phyloP scores from a whole-genome alignment of 2,113 vertebrate species.

The Chrysemys picta region DNA sequence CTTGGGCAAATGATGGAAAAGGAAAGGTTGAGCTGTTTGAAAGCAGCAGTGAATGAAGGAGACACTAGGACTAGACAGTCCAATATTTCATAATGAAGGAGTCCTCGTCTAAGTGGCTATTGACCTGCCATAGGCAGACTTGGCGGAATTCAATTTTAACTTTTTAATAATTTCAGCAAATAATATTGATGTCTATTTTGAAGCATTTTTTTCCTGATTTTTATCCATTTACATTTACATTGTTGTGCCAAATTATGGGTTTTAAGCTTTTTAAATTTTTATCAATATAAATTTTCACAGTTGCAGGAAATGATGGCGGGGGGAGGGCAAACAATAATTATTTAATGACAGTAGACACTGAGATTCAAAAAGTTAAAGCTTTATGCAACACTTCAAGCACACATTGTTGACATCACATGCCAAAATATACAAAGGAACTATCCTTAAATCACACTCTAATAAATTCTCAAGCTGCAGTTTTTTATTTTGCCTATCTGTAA shows the following conservation, averaged over 20 bases:
- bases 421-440: neutral
- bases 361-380: neutral
- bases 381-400: neutral
- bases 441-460: neutral
- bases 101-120: accelerated
- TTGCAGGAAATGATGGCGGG: neutral
- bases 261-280: neutral
- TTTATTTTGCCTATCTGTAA: neutral
- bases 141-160: neutral
- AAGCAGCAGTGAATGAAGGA: neutral
- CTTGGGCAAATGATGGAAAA: neutral
- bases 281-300: neutral
- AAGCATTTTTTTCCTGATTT: too few species aligned
- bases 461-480: neutral
- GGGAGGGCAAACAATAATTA: neutral
- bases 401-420: neutral
- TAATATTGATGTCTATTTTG: neutral
- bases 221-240: neutral
- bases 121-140: neutral
- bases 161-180: neutral
- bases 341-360: neutral
- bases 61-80: neutral
- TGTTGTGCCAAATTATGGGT: neutral
- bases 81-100: neutral
- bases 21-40: neutral